These are phyloP conservation scores for Germaria angustata DNA, from an alignment of 2,888 invertebrate species.

Conservation along the genomic window DNA sequence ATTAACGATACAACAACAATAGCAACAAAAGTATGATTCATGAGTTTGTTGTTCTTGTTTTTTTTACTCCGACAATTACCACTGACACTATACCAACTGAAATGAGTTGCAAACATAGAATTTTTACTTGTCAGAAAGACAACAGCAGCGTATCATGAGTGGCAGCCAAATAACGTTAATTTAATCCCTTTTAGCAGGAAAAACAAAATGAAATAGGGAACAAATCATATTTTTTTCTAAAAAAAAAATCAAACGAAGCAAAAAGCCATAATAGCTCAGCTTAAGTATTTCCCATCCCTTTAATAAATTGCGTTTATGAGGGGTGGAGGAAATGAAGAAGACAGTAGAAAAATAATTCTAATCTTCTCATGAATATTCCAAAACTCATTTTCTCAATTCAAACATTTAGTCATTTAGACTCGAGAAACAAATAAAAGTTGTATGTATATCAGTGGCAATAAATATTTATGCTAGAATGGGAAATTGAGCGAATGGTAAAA, in stretches of 20 bases:
- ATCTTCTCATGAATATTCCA: constrained; percentile 80
- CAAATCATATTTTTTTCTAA: constrained; percentile 47
- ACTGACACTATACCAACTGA: constrained; percentile 43
- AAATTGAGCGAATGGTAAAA: not conserved
- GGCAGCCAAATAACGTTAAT: constrained; percentile 69
- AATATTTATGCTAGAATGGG: not conserved
- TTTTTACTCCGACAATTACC: constrained; percentile 48
- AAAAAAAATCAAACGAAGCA: constrained; percentile 7
- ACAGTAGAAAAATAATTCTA: constrained; percentile 78
- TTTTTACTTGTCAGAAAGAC: constrained; percentile 73
- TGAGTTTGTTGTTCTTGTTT: constrained; percentile 35
- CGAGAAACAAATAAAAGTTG: constrained; percentile 30
- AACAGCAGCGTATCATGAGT: constrained; percentile 64
- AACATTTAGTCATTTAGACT: constrained; percentile 44
- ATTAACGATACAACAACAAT: constrained; percentile 49
- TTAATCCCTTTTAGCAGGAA: constrained; percentile 77
- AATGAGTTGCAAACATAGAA: constrained; percentile 21
- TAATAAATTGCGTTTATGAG: not conserved
- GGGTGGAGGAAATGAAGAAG: constrained; percentile 70
- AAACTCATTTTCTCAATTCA: constrained; percentile 75
- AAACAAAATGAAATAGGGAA: constrained; percentile 20
- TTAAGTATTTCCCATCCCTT: not conserved
- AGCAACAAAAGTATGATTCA: constrained; percentile 52
- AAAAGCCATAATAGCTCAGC: not conserved
- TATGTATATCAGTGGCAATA: constrained; percentile 7